Evolutionary conservation across 1,140 invertebrate genomes (phyloP), one percentile per base, ranked within the genome.

Genomic region (Physella acuta): DNA sequence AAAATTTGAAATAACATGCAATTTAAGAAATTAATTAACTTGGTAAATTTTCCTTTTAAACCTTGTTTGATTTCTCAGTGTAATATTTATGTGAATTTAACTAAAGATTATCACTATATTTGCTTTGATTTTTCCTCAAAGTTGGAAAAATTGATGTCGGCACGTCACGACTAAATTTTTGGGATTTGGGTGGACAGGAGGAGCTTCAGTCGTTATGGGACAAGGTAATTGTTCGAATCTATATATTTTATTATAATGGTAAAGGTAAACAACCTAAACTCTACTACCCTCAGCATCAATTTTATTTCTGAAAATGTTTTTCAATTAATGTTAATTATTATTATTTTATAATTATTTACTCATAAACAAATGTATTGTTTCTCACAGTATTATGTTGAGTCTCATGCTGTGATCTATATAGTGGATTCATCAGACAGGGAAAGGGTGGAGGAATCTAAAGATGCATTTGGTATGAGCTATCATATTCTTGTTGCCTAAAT

Each of bases 131-230:
- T 72, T 53, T 34, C 34, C 34, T 69, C 80, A 70, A 66, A 87
- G 86, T 99, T 86, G 97, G 97, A 14, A 94, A 94, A 87, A 97
- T 99, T 77, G 93, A 97, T 81, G 91, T 94, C 49, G 89, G 90
- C 72, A 93, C 93, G 39, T 90, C 98, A 16, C 89, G 92, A 71
- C 86, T 99, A 28, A 99, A 97, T 84, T 99, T 99, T 85, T 99
- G 97, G 97, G 97, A 99, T 88, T 89, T 99, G 17, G 97, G 97
- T 34, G 97, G 97, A 2, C 97, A 99, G 85, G 91, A 93, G 84
- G 97, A 99, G 84, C 86, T 99, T n/a, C 96, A 99, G 82, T 94
- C 94, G 11, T 83, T 99, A n/a, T 99, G 97, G 97, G 95, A 98
- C 81, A 99, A 98, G 87, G 94, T 95, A 86, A 61, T 8, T n/a